phyloP scores from a whole-genome alignment of 1,140 invertebrate genomes.

The Copidosoma floridanum region DNA sequence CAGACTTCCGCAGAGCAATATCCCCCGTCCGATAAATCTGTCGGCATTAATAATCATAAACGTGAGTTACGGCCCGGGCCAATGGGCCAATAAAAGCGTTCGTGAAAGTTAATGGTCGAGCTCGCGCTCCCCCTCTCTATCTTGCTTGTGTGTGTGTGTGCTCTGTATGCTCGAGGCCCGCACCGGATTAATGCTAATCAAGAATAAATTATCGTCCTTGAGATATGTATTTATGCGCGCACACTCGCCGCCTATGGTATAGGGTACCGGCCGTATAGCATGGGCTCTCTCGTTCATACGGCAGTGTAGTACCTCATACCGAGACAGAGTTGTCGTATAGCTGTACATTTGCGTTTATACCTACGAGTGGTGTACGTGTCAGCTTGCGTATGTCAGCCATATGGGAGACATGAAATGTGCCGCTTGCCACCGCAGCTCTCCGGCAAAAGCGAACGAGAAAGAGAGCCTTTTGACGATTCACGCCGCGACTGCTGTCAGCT shows the following conservation, averaged over 20 bases:
- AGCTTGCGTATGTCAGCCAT: not conserved
- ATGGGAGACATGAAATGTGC: constrained; percentile 6
- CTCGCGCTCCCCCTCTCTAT: not conserved
- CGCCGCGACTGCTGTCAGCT: not conserved
- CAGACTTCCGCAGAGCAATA: constrained; percentile 40
- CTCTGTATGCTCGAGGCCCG: constrained; percentile 10
- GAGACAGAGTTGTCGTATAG: not conserved
- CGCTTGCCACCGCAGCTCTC: too few species aligned
- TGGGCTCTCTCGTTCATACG: too few species aligned
- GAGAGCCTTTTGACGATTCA: too few species aligned
- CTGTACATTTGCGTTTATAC: constrained; percentile 6
- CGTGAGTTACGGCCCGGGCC: constrained; percentile 43
- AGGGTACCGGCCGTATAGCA: too few species aligned
- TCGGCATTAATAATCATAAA: constrained; percentile 52
- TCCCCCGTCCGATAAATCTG: constrained; percentile 53
- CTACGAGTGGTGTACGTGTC: too few species aligned
- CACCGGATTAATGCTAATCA: constrained; percentile 50
- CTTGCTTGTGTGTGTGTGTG: too few species aligned
- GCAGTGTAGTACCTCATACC: too few species aligned
- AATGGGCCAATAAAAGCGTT: constrained; percentile 48
- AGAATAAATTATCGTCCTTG: constrained; percentile 49
- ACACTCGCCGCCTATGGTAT: too few species aligned
- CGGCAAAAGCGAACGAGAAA: too few species aligned
- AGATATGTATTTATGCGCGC: not conserved
- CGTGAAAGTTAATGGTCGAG: constrained; percentile 40